These are phyloP conservation scores for Clarias macrocephalus DNA, from an alignment of 2,113 vertebrate genomes.

Conservation along the genomic window DNA sequence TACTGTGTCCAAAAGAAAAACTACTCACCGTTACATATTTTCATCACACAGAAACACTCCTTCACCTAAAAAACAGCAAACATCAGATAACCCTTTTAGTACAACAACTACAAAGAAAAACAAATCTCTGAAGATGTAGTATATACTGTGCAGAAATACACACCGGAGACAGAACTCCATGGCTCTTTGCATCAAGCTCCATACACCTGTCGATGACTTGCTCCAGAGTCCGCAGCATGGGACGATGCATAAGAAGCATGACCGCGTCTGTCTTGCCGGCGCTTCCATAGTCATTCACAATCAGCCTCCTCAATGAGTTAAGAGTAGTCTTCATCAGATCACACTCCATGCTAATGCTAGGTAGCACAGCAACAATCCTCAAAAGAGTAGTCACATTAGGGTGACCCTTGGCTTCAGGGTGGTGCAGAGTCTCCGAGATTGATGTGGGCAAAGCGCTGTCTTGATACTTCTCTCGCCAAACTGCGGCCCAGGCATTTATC, in stretches of 20 bases:
- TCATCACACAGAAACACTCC: constrained; percentile 60
- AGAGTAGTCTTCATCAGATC: constrained; percentile 85
- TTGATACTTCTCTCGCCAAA: constrained; percentile 91
- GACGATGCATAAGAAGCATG: constrained; percentile 85
- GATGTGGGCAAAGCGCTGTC: constrained; percentile 86
- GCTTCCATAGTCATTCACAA: constrained; percentile 75
- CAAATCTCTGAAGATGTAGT: background rate
- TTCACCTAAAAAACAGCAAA: constrained; percentile 65
- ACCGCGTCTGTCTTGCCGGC: constrained; percentile 79
- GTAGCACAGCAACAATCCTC: constrained; percentile 85
- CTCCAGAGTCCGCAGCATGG: constrained; percentile 82
- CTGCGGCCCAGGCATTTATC: constrained; percentile 86
- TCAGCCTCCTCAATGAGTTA: constrained; percentile 81
- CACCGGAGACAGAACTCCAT: constrained; percentile 67
- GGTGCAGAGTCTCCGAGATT: constrained; percentile 86
- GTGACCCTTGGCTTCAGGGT: constrained; percentile 86
- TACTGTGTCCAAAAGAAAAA: background rate
- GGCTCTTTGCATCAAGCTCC: constrained; percentile 80
- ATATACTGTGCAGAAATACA: background rate
- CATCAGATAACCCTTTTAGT: background rate
- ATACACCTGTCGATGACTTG: constrained; percentile 88
- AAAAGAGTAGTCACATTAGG: constrained; percentile 85
- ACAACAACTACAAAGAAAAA: background rate
- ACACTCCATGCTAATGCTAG: constrained; percentile 88
- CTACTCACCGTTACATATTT: constrained; percentile 67